Conservation (phyloP, 2,888 invertebrate species). For the Eristalis intricaria region DNA sequence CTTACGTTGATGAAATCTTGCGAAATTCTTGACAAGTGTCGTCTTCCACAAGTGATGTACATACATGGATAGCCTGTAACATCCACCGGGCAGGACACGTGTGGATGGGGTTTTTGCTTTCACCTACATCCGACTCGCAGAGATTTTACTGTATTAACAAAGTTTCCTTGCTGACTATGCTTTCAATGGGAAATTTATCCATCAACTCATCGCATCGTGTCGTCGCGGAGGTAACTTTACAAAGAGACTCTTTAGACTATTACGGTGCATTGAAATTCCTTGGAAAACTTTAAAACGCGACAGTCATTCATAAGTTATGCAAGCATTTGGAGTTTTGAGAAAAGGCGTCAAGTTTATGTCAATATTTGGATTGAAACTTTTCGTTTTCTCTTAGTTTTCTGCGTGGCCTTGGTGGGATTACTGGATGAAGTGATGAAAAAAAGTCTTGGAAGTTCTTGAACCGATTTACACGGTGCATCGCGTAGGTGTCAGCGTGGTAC, state of each 20-base stretch:
- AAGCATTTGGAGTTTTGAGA: background rate
- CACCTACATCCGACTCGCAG: background rate
- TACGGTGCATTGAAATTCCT: background rate
- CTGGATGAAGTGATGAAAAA: background rate
- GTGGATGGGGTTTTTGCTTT: background rate
- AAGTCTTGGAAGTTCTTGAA: no score
- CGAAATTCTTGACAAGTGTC: constrained; percentile 22
- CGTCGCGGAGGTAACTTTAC: background rate
- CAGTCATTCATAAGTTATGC: background rate
- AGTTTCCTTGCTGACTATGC: background rate
- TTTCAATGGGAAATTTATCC: constrained; percentile 9
- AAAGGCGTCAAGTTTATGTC: background rate
- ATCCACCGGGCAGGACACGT: background rate
- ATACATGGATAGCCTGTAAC: background rate
- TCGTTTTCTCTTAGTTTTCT: background rate
- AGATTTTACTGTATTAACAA: constrained; percentile 8
- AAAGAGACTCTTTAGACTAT: background rate
- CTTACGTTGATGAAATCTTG: constrained; percentile 29
- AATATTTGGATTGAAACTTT: background rate
- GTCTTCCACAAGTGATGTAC: background rate
- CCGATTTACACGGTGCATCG: no score
- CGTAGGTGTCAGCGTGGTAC: no score
- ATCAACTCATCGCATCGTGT: background rate
- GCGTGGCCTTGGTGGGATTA: background rate
- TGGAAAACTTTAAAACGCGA: constrained; percentile 6